Evolutionary conservation across 1,140 invertebrate species (phyloP).

Genomic region (Orchestia grillus): DNA sequence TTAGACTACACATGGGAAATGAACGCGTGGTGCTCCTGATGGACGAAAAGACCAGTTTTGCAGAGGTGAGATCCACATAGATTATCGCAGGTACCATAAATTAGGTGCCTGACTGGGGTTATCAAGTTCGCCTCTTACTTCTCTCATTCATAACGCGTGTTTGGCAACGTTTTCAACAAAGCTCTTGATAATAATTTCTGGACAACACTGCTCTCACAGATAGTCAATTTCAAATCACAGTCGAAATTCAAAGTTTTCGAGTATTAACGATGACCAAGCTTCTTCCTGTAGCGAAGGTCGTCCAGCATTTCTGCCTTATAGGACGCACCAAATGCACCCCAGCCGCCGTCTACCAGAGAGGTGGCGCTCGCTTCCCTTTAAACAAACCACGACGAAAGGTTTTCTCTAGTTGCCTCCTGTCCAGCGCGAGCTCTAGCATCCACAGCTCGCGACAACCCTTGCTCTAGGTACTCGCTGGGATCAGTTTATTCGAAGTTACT

Average conservation of each 20-base stretch:
- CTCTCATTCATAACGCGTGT: background rate
- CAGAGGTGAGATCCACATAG: background rate
- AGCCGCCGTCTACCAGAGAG: background rate
- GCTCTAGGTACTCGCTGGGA: no score
- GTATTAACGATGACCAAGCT: background rate
- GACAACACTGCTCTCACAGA: background rate
- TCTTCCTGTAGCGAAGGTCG: background rate
- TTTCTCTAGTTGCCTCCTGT: background rate
- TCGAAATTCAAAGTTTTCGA: background rate
- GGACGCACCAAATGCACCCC: background rate
- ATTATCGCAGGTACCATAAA: background rate
- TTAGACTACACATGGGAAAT: background rate
- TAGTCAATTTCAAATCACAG: background rate
- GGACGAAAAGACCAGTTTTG: background rate
- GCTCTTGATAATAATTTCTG: background rate
- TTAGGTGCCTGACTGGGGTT: background rate
- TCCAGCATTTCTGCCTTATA: background rate
- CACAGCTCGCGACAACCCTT: background rate
- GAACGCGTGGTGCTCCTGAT: background rate
- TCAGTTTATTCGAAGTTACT: no score
- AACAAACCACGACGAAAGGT: background rate
- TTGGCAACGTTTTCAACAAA: background rate
- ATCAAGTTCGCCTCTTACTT: background rate
- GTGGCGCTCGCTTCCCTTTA: background rate
- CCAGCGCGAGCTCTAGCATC: background rate